Evolutionary conservation across 2,113 vertebrate genomes (phyloP).

Genomic region (Ceuthmochares aereus): DNA sequence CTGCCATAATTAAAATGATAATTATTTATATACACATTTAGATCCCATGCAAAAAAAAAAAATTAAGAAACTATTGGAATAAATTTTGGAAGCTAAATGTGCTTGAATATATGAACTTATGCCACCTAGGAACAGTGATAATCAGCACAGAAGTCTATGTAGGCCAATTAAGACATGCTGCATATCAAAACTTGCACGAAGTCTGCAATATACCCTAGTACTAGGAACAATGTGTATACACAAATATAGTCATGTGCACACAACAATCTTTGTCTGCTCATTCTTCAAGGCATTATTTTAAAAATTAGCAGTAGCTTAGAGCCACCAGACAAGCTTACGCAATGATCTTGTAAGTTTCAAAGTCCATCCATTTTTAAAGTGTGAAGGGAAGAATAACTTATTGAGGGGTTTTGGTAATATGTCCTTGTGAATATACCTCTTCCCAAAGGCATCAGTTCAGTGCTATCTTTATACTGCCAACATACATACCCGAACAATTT

Average conservation of each 20-base stretch:
- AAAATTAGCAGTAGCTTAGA: background rate
- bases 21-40: slow-evolving; percentile 9
- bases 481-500: background rate
- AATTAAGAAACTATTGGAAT: slow-evolving; percentile 45
- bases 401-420: background rate
- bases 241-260: background rate
- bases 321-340: background rate
- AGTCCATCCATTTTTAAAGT: background rate
- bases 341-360: background rate
- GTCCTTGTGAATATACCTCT: background rate
- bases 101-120: background rate
- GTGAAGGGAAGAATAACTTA: background rate
- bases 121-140: background rate
- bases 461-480: background rate
- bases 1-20: slow-evolving; percentile 47
- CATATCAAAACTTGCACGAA: background rate
- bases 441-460: background rate
- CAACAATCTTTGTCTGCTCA: background rate
- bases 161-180: background rate
- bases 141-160: background rate
- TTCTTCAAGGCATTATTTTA: background rate
- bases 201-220: background rate
- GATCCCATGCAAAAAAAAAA: slow-evolving; percentile 46
- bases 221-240: background rate
- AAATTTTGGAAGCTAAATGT: slow-evolving; percentile 24